phyloP scores from a whole-genome alignment of 2,113 vertebrate genomes.

The Patagioenas fasciata region DNA sequence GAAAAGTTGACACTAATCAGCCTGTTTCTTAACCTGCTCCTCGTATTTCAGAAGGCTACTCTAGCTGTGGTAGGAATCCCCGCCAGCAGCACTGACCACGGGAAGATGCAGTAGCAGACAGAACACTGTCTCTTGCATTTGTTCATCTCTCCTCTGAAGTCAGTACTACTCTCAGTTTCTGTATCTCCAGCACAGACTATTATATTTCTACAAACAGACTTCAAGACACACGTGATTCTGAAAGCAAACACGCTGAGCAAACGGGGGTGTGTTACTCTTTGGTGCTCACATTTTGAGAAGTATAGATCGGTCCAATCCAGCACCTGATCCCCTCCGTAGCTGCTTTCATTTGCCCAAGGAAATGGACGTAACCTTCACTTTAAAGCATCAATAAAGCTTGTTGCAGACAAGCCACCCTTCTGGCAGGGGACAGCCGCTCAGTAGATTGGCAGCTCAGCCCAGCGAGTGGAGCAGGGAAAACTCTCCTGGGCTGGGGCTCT shows the following conservation, averaged over 20 bases:
- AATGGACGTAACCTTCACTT: constrained; percentile 78
- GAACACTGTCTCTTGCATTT: neutral
- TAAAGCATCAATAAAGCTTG: constrained; percentile 79
- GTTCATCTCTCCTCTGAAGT: neutral
- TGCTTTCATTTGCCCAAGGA: constrained; percentile 77
- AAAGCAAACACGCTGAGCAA: constrained; percentile 3
- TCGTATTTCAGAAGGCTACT: neutral
- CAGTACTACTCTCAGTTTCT: neutral
- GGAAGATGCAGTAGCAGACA: rapidly evolving
- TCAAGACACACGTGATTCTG: neutral
- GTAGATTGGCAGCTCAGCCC: constrained; percentile 46
- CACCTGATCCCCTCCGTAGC: constrained; percentile 78
- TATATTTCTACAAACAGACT: neutral
- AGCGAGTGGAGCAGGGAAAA: constrained; percentile 53
- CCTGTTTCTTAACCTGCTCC: neutral
- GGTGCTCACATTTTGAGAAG: constrained; percentile 13
- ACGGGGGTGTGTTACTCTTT: neutral
- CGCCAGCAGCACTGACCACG: neutral
- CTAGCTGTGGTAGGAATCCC: neutral
- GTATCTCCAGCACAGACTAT: neutral
- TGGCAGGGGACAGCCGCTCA: constrained; percentile 29
- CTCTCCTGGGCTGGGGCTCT: constrained; percentile 48
- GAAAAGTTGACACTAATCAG: neutral
- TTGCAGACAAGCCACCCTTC: constrained; percentile 46
- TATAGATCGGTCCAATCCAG: constrained; percentile 51